These are phyloP conservation scores for Canis aureus DNA, from an alignment of 2,113 vertebrate species.

Conservation along the genomic window DNA sequence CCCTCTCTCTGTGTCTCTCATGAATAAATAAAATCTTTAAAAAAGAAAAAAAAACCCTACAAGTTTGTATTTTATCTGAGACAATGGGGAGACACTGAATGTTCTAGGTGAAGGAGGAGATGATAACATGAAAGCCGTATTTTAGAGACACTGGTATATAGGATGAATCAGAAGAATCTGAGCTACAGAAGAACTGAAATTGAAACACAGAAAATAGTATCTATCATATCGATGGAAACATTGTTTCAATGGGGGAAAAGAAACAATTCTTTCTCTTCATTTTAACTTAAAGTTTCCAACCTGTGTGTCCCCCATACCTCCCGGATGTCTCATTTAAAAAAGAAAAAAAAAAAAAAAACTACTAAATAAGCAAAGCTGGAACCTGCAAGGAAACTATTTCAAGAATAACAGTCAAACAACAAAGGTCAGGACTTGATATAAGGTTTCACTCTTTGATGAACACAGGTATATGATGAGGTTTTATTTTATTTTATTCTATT, in stretches of 20 bases:
- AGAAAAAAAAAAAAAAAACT: neutral
- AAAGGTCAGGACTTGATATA: neutral
- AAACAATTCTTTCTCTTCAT: conserved; percentile 5
- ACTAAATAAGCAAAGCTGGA: conserved; percentile 40
- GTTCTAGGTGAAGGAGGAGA: neutral
- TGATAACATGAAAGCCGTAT: neutral
- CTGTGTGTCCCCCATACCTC: neutral
- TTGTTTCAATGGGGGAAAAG: neutral
- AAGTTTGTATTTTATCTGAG: neutral
- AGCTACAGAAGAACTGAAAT: neutral
- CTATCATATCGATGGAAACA: neutral
- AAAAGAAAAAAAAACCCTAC: neutral
- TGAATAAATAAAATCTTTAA: too few relatives aligned
- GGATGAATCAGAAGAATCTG: neutral
- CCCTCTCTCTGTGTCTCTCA: too few relatives aligned
- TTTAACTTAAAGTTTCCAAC: neutral
- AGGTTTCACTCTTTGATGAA: neutral
- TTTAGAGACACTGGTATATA: neutral
- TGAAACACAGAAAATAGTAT: neutral
- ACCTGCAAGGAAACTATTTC: neutral
- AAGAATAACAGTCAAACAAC: neutral
- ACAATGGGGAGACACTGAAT: neutral
- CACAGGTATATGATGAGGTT: neutral
- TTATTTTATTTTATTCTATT: too few relatives aligned
- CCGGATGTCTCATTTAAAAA: neutral